Evolutionary conservation across 1,140 invertebrate species (phyloP), one percentile per base, ranked within the genome.

Genomic region (Copidosoma floridanum): DNA sequence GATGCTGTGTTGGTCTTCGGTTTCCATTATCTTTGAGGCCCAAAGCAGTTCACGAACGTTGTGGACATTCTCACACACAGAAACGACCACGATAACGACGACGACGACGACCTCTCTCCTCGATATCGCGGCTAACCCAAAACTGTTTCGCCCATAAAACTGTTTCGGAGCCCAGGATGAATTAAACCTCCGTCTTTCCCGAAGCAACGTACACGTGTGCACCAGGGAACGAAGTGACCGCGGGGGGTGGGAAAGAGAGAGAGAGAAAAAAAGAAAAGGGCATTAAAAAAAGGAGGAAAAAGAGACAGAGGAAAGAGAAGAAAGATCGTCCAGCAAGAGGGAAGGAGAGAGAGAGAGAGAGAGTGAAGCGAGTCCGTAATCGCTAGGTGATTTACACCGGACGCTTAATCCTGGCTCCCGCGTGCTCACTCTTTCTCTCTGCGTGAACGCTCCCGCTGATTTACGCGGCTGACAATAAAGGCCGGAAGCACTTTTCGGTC

Each of bases 401-500:
- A 66, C 64, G 67, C 66, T 72, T 72, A 72, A 71, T 72, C 71
- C 69, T 65, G 62, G 66, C 62, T 60, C 63, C n/a, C n/a, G n/a
- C n/a, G n/a, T n/a, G n/a, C n/a, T n/a, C n/a, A n/a, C n/a, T n/a
- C n/a, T n/a, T n/a, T n/a, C 67, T 66, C 65, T 55, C 67, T 62
- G 66, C 67, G 68, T 67, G 68, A 68, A 68, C 63, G 65, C 58
- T 68, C 67, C 56, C 55, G 66, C 69, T 72, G 71, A 72, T 72
- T 72, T 72, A 72, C 67, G 67, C 57, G 68, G 47, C 66, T 72
- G 71, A 69, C 68, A 69, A 69, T 72, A 69, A 72, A 72, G 67
- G 68, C 66, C 67, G 67, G 68, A 70, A 72, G 71, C 66, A 71
- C 69, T 72, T 71, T 72, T 71, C 68, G 69, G 64, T 72, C 56